Evolutionary conservation across 2,797 vertebrate species (phyloP).

Genomic region (Dipus sagitta): DNA sequence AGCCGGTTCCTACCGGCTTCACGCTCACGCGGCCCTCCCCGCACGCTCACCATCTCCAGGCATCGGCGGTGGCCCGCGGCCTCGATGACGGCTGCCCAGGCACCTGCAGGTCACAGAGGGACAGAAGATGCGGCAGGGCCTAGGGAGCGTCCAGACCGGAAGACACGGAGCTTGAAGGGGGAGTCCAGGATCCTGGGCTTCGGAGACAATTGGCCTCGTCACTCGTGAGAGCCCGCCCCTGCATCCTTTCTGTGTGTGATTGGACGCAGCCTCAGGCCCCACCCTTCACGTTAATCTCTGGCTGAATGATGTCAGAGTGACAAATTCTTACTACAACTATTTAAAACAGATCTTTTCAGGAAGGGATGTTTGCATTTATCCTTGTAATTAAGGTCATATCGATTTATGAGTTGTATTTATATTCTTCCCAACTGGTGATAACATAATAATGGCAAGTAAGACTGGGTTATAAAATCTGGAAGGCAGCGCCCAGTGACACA

Average conservation of each 20-base stretch:
- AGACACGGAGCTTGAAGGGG: not conserved
- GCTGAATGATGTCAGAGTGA: not conserved
- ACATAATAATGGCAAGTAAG: not conserved
- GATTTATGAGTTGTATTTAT: not conserved
- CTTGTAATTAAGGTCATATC: not conserved
- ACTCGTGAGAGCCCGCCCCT: not conserved
- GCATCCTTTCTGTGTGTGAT: not conserved
- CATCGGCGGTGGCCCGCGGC: not conserved
- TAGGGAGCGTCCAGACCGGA: not conserved
- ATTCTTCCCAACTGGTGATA: not conserved
- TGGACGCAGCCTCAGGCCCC: not conserved
- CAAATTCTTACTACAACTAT: not conserved
- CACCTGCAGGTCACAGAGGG: too few species aligned
- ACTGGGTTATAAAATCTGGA: too few species aligned
- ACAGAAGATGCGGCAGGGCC: not conserved
- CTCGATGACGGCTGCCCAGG: not conserved
- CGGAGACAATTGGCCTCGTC: not conserved
- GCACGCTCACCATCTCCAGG: constrained; percentile 8
- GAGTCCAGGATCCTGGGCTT: not conserved
- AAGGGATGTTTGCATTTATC: not conserved
- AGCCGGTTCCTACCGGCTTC: not conserved
- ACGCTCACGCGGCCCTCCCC: not conserved
- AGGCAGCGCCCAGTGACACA: too few species aligned
- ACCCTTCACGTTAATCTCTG: not conserved
- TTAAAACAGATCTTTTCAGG: too few species aligned